Base-by-base conservation (phyloP, 1,140 invertebrate genomes). In the Dysdera silvatica region DNA sequence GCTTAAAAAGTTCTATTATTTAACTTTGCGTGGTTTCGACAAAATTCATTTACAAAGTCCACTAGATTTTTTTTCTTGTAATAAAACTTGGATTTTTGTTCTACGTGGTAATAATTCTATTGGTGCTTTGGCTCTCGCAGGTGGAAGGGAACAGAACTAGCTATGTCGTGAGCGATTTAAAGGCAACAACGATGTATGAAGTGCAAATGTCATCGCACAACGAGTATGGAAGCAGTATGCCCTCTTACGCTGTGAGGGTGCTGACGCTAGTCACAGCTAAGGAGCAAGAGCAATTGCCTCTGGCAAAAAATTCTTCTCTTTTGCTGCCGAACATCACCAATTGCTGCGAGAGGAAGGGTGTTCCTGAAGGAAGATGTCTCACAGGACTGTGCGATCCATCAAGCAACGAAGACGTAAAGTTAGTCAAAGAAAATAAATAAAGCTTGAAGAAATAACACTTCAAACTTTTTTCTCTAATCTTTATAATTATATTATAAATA, bases 161-260 rank as follows among this genome's bases (percentile, higher is more conserved):
- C 37, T 77, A 84, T 0, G 72, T 82, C 0, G 68, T 88, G 2
- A 80, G 81, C 51, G 78, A 82, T 74, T 76, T 84, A 37, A 74
- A 79, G 2, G 84, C 87, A 0, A 84, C 85, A 68, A 89, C 86
- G 20, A 88, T 89, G 87, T 90, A 91, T 71, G 86, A 89, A 71
- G 79, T 90, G 2, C 81, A 82, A 0, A 82, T 89, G 10, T 82
- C 80, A 1, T 83, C 87, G 0, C 79, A 80, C 41, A 91, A 90
- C 74, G 80, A 80, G 20, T 83, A 84, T 68, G 88, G 88, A 0
- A 80, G 80, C 0, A 88, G 86, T 74, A 74, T 89, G 61, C 86
- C 87, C 0, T 86, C 84, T 20, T 82, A 85, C 58, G 78, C 80
- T 7, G 74, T 88, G n/a, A 80, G 85, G 55, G 81, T 82, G 0